These are phyloP conservation scores for Ischnura elegans DNA, from an alignment of 2,888 invertebrate genomes.

Conservation along the genomic window DNA sequence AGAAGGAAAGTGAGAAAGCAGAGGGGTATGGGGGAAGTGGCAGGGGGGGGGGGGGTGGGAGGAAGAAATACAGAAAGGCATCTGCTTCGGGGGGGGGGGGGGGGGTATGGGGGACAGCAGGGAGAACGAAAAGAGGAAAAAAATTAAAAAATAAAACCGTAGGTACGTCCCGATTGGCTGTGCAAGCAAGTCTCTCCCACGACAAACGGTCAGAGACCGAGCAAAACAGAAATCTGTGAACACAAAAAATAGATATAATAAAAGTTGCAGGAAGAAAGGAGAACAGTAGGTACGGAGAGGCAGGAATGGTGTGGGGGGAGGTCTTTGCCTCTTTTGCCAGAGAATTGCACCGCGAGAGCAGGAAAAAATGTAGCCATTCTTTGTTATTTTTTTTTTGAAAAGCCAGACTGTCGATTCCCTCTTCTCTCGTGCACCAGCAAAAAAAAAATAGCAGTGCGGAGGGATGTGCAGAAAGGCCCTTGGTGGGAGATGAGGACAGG, in stretches of 20 bases:
- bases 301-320: not conserved
- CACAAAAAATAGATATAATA: not conserved
- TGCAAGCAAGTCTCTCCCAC: not conserved
- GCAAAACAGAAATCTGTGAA: slow-evolving; percentile 15
- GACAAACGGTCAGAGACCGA: slow-evolving; percentile 14
- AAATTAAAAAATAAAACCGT: not conserved
- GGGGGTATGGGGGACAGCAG: no score
- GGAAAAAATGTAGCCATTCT: not conserved
- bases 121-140: no score
- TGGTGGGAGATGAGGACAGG: no score
- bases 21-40: not conserved
- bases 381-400: not conserved
- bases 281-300: no score
- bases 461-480: not conserved
- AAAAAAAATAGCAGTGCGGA: not conserved
- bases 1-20: no score
- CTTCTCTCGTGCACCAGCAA: not conserved
- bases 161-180: slow-evolving; percentile 48
- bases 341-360: not conserved
- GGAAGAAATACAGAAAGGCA: not conserved
- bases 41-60: not conserved
- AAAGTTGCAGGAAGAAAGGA: not conserved
- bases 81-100: not conserved
- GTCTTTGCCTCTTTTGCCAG: not conserved
- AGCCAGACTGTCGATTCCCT: slow-evolving; percentile 2